Percentiles rank a stretch among this genome's conserved stretches.
phyloP scores from a whole-genome alignment of 2,113 vertebrate species.

The Agapornis roseicollis region DNA sequence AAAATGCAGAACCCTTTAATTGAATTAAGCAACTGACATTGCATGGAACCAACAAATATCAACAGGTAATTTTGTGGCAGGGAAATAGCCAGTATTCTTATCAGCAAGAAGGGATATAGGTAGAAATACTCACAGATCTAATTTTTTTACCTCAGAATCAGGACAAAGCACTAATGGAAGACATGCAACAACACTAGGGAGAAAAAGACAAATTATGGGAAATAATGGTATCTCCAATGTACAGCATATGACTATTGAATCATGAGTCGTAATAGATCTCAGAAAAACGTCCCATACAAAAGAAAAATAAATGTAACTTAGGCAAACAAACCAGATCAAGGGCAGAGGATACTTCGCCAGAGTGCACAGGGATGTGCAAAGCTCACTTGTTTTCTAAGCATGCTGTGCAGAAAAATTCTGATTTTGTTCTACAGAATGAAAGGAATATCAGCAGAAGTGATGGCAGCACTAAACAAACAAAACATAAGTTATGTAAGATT shows the following conservation, averaged over 20 bases:
- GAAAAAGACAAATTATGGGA: slow-evolving; percentile 3
- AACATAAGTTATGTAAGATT: background rate
- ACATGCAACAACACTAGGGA: background rate
- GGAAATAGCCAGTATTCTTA: background rate
- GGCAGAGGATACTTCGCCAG: background rate
- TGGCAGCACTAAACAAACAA: background rate
- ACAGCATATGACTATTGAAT: background rate
- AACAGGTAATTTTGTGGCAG: background rate
- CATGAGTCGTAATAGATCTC: background rate
- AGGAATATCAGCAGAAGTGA: background rate
- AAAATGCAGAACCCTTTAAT: background rate
- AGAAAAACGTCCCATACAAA: background rate
- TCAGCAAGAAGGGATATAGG: background rate
- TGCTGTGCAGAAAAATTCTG: background rate
- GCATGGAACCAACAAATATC: background rate
- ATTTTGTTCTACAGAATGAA: background rate
- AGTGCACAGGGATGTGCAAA: background rate
- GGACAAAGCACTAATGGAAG: background rate
- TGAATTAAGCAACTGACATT: background rate
- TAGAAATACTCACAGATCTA: background rate
- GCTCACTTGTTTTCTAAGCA: background rate
- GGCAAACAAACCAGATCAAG: background rate
- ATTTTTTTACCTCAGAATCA: background rate
- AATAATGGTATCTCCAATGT: background rate
- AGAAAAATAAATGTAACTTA: slow-evolving; percentile 11